Percentiles rank a stretch among this genome's conserved stretches.
Evolutionary conservation across 2,797 vertebrate species (phyloP).

Genomic region (Chaetophractus vellerosus): DNA sequence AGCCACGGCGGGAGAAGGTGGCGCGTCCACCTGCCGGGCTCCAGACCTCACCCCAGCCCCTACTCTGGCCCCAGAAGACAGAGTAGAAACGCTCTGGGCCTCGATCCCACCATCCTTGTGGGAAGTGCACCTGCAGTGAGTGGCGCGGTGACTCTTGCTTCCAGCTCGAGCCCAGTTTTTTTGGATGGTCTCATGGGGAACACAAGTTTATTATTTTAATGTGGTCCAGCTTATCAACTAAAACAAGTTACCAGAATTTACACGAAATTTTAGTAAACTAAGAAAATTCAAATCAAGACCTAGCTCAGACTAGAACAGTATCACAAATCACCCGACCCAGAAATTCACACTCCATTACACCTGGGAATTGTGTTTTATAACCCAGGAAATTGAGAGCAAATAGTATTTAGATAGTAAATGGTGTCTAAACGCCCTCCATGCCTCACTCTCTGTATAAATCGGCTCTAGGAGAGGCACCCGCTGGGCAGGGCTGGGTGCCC

Average conservation of each 20-base stretch:
- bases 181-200: background rate
- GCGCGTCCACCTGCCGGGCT: too few species aligned
- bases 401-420: background rate
- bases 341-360: constrained; percentile 57
- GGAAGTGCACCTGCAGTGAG: too few species aligned
- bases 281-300: constrained; percentile 57
- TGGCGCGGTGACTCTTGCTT: background rate
- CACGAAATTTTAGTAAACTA: background rate
- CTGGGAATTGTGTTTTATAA: background rate
- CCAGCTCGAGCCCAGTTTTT: background rate
- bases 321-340: constrained; percentile 44
- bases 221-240: background rate
- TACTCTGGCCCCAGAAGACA: too few species aligned
- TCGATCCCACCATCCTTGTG: too few species aligned
- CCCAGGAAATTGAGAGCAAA: background rate
- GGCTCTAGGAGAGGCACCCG: background rate
- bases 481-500: too few species aligned
- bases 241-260: background rate
- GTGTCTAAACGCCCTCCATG: background rate
- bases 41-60: too few species aligned
- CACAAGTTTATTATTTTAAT: background rate
- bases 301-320: constrained; percentile 17
- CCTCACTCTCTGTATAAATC: background rate
- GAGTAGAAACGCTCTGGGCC: too few species aligned
- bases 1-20: too few species aligned